phyloP scores from a whole-genome alignment of 2,888 invertebrate species.

The Zele albiditarsus region DNA sequence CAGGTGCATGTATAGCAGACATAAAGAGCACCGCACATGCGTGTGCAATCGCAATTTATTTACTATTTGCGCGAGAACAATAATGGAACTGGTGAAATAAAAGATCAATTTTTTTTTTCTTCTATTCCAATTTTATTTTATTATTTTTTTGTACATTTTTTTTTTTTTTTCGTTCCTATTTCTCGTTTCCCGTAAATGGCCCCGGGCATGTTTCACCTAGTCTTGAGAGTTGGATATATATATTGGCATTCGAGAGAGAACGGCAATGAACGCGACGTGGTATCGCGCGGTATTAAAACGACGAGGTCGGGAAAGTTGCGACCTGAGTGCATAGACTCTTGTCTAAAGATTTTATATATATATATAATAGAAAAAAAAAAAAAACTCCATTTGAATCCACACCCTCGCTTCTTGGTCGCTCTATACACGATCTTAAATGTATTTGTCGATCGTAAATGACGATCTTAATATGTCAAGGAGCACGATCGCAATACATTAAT shows the following conservation, averaged over 20 bases:
- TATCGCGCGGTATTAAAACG: conserved; percentile 35
- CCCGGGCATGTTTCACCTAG: conserved; percentile 21
- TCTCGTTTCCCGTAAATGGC: conserved; percentile 6
- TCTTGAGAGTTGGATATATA: conserved; percentile 22
- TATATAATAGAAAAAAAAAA: background rate
- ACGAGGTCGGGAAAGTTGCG: conserved; percentile 66
- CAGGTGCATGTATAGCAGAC: no score
- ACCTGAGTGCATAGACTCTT: conserved; percentile 45
- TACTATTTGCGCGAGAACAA: background rate
- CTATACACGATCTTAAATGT: conserved; percentile 19
- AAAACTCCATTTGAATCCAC: conserved; percentile 35
- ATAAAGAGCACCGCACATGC: no score
- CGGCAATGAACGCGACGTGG: conserved; percentile 27
- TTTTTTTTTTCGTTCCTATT: background rate
- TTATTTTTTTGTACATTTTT: background rate
- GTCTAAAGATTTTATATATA: conserved; percentile 29
- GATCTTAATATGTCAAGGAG: conserved; percentile 27
- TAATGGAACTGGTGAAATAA: background rate
- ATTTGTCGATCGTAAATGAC: conserved; percentile 21
- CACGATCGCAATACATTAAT: background rate
- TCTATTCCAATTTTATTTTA: background rate
- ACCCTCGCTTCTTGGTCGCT: conserved; percentile 35
- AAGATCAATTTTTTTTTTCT: background rate
- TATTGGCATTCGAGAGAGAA: conserved; percentile 26
- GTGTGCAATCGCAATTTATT: no score